Base-by-base conservation (phyloP, 2,888 invertebrate genomes). In the Blera fallax region DNA sequence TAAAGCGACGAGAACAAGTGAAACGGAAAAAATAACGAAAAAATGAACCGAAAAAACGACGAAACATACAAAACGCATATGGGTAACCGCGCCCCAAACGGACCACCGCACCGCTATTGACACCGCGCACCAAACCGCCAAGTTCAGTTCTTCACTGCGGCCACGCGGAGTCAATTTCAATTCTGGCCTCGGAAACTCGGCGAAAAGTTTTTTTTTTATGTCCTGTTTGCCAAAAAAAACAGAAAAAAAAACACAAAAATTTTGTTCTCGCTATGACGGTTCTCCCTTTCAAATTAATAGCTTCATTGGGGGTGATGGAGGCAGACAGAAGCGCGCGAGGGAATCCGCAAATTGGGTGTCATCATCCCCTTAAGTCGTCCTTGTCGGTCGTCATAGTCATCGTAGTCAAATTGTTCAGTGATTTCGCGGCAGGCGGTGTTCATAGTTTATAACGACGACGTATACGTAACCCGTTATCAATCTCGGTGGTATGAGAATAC, bases 51-150 rank as follows among this genome's bases (percentile, higher is more conserved):
- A 14, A 18, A 29, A 52, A 79, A 62, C 79, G 52, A 62, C 32
- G 67, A 56, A 67, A 64, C 87, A 72, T 84, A 89, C 58, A 64
- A 65, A 65, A 67, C 64, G 82, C 70, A 73, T 74, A 76, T 70
- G 88, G 90, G 89, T 90, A 90, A 90, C 90, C 90, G 90, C 87
- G 87, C 87, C 89, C 87, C 87, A 90, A 89, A 87, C 88, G 88
- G 88, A 81, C 76, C 87, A 87, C 89, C 88, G 18, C 81, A 72
- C 29, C 70, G 48, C 70, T 64, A 74, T 73, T 74, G 83, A 69
- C 81, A 78, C 69, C 78, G 48, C 37, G 58, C 56, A 72, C 78
- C 87, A 85, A 83, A 82, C 69, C 78, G 34, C 69, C 77, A 85
- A 81, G 81, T 76, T 81, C 83, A 83, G 78, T 58, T 50, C 76